Percentiles rank a stretch among this genome's conserved stretches.
Evolutionary conservation across 2,797 vertebrate genomes (phyloP).

Genomic region (Galagoides demidoff): DNA sequence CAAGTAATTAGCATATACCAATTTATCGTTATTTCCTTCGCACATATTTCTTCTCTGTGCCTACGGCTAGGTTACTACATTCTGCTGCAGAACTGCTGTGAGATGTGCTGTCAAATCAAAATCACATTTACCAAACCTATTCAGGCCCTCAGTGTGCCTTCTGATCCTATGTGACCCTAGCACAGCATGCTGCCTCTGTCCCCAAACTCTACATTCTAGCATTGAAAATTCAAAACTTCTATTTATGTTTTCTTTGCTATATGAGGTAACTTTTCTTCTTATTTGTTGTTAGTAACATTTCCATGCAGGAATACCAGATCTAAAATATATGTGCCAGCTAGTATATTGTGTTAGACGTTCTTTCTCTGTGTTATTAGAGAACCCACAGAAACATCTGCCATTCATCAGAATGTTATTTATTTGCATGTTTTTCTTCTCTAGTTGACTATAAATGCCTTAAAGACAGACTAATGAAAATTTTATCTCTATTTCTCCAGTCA

Average conservation of each 20-base stretch:
- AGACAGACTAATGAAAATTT: neutral
- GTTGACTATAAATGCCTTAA: neutral
- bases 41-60: neutral
- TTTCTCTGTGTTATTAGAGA: neutral
- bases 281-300: neutral
- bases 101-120: neutral
- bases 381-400: neutral
- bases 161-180: neutral
- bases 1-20: neutral
- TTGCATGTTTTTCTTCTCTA: neutral
- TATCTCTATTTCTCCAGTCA: neutral
- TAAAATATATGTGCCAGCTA: neutral
- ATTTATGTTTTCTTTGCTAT: neutral
- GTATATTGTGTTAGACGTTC: neutral
- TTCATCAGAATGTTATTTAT: neutral
- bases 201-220: neutral
- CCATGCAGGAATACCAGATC: neutral
- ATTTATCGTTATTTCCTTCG: neutral
- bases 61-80: neutral
- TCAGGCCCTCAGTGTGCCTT: neutral
- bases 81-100: neutral
- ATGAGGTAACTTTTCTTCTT: slow-evolving; percentile 2
- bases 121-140: neutral
- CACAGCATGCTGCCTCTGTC: neutral
- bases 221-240: neutral